Percentiles rank a stretch among this genome's conserved stretches.
These are phyloP conservation scores for Gryllus longicercus DNA, from an alignment of 2,888 invertebrate genomes.

Conservation along the genomic window DNA sequence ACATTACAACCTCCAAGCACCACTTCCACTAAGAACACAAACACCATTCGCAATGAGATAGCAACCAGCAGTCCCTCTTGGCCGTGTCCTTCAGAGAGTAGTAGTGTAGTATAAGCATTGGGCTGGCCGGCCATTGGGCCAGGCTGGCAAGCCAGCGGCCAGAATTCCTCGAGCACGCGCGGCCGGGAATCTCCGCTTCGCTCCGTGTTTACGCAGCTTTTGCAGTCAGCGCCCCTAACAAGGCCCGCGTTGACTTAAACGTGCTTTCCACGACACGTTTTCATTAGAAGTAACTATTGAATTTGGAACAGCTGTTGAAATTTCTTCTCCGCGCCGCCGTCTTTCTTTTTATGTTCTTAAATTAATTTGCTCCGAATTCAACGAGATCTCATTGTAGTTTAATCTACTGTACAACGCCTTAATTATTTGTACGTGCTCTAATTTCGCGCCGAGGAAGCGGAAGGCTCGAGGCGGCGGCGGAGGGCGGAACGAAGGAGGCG, in stretches of 20 bases:
- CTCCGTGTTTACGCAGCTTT: background rate
- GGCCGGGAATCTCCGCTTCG: background rate
- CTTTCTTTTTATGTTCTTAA: constrained; percentile 7
- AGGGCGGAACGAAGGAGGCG: background rate
- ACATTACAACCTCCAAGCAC: background rate
- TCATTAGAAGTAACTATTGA: background rate
- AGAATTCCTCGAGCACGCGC: no score
- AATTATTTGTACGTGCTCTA: constrained; percentile 17
- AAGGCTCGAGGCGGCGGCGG: background rate
- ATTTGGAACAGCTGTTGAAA: constrained; percentile 4
- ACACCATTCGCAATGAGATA: no score
- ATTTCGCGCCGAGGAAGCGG: background rate
- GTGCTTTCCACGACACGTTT: background rate
- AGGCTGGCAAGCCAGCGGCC: no score
- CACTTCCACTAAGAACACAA: background rate
- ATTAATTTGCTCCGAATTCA: background rate
- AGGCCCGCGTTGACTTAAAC: background rate
- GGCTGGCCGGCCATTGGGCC: no score
- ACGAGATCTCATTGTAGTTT: constrained; percentile 7
- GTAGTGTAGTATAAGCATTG: no score
- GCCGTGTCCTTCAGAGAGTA: no score
- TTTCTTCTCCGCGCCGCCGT: background rate
- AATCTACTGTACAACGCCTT: constrained; percentile 17
- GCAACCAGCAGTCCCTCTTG: no score
- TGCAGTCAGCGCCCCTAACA: background rate